Base-by-base conservation (phyloP, 2,797 vertebrate genomes). In the Micromesistius poutassou region DNA sequence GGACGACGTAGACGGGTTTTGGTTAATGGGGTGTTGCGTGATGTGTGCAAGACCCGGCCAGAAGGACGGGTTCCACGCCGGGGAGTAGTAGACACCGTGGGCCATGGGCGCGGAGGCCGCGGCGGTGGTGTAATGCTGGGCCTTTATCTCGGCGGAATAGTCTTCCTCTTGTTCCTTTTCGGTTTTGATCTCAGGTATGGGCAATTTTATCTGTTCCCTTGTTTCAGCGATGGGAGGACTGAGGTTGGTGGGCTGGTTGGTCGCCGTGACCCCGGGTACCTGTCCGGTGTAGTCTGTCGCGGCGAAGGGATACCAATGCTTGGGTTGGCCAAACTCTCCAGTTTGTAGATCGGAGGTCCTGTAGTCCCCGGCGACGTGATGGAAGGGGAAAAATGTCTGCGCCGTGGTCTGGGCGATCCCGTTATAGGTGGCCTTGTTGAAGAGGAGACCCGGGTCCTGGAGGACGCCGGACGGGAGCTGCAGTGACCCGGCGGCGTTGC, bases 41-140 rank as follows among this genome's bases (percentile, higher is more conserved):
- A 93, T 87, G 70, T 94, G 93, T 6, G 90, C 73, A 31, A 95
- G 89, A 6, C 93, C 92, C 0, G 94, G 93, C 95, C 95, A 96
- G 77, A 95, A 94, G 4, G 93, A 86, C 1, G 92, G 86, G 81
- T 87, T 93, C 95, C 95, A 96, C 3, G 92, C 84, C 8, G 91
- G 79, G 0, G 91, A 74, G 73, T 94, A 95, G 77, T 93, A 95
- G 38, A 95, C 84, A 2, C 91, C 89, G 2, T 91, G 90, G 42
- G 91, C 42, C 86, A 93, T 83, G 10, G 91, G 82, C 38, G 91
- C 82, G 4, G 92, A 68, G 28, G 89, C 66, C 19, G 88, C 80
- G 1, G 86, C 80, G 0, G 81, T 78, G 1, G 82, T 84, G 76
- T 89, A 93, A 70, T 91, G 93, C 33, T 90, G 91, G 4, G 81